phyloP scores from a whole-genome alignment of 2,888 invertebrate species.

The Diogma glabrata region DNA sequence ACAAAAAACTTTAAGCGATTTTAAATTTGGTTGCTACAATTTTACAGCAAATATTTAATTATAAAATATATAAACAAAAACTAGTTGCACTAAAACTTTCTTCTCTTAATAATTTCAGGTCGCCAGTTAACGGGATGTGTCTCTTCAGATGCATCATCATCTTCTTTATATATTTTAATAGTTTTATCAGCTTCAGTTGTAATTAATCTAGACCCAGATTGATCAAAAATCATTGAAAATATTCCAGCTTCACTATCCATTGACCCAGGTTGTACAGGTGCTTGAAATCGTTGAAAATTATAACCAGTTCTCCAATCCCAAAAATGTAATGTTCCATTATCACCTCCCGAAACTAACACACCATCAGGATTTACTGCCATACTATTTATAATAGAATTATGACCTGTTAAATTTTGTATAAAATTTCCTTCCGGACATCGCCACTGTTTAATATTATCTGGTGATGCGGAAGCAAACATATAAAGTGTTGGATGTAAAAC shows the following conservation, averaged over 20 bases:
- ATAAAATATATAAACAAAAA: not conserved
- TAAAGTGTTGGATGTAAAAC: conserved; percentile 68
- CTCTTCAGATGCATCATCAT: conserved; percentile 91
- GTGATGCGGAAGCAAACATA: conserved; percentile 96
- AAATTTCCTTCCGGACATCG: conserved; percentile 96
- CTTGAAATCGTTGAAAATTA: conserved; percentile 81
- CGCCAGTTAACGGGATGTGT: conserved; percentile 95
- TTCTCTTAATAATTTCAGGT: conserved; percentile 87
- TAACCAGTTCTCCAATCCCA: conserved; percentile 99
- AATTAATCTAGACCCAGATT: conserved; percentile 86
- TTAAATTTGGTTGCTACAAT: too few relatives aligned
- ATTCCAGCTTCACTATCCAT: conserved; percentile 99
- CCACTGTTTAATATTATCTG: conserved; percentile 99
- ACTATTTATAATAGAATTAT: conserved; percentile 95
- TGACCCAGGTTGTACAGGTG: conserved; percentile 95
- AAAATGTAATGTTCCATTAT: conserved; percentile 92
- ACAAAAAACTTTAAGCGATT: too few relatives aligned
- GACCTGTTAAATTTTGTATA: conserved; percentile 91
- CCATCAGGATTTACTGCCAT: conserved; percentile 91
- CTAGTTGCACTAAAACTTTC: conserved; percentile 57
- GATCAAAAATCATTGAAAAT: conserved; percentile 90
- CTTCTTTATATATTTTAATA: conserved; percentile 97
- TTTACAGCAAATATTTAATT: too few relatives aligned
- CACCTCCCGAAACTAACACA: conserved; percentile 94
- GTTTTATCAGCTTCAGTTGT: conserved; percentile 99